A percentile compares a stretch with the other conserved stretches of the same genome.
These are phyloP conservation scores for Drosophila picticornis DNA, from an alignment of 2,888 invertebrate genomes.

Conservation along the genomic window DNA sequence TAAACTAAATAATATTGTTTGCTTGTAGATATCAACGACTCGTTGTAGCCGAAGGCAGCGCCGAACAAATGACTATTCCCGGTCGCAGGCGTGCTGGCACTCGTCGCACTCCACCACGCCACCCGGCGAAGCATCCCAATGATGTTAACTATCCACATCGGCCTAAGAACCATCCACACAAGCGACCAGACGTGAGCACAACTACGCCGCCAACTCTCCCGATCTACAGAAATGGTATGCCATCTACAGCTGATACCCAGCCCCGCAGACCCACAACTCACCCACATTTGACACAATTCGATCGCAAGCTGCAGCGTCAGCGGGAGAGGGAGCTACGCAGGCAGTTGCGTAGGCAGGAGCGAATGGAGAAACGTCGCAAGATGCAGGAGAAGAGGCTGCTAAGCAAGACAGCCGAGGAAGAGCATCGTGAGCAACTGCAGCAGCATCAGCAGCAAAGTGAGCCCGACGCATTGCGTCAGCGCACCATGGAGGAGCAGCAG, in stretches of 20 bases:
- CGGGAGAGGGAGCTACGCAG: conserved; percentile 74
- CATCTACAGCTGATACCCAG: conserved; percentile 11
- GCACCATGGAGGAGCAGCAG: conserved; percentile 34
- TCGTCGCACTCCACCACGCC: conserved; percentile 43
- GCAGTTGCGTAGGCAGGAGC: conserved; percentile 65
- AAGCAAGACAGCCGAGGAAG: conserved; percentile 21
- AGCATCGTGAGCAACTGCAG: conserved; percentile 52
- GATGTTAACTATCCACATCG: conserved; percentile 69
- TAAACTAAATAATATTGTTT: conserved; percentile 4
- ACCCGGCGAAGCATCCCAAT: conserved; percentile 52
- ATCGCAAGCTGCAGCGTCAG: conserved; percentile 75
- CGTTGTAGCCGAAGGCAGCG: conserved; percentile 80
- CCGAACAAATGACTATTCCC: conserved; percentile 79
- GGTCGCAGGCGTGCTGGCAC: conserved; percentile 33
- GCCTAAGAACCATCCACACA: conserved; percentile 44
- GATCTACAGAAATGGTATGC: conserved; percentile 59
- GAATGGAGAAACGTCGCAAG: conserved; percentile 50
- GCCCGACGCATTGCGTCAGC: conserved; percentile 50
- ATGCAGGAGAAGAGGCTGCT: conserved; percentile 33
- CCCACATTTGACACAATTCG: conserved; percentile 68
- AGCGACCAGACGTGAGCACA: conserved; percentile 48
- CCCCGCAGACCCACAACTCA: conserved; percentile 24
- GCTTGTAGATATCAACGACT: conserved; percentile 75
- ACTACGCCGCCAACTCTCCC: conserved; percentile 31
- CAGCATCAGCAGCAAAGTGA: conserved; percentile 49